Evolutionary conservation across 1,140 invertebrate species (phyloP).

Genomic region (Eufriesea mexicana): DNA sequence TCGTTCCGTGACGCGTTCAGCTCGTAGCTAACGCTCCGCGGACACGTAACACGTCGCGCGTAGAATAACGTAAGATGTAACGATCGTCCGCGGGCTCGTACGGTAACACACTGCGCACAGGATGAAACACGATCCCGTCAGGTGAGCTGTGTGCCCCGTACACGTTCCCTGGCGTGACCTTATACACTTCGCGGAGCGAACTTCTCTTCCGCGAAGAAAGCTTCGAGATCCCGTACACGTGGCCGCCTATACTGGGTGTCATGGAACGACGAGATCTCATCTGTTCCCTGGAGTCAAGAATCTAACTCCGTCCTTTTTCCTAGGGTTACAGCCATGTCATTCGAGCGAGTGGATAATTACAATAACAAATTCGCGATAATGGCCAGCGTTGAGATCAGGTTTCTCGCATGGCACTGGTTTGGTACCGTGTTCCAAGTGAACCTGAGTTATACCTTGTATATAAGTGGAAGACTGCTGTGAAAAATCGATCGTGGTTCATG

Average conservation of each 20-base stretch:
- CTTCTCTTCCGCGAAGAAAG: slow-evolving; percentile 49
- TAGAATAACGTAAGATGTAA: slow-evolving; percentile 43
- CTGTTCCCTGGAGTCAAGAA: too few relatives aligned
- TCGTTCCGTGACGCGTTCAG: slow-evolving; percentile 22
- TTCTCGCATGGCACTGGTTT: neutral
- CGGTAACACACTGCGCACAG: slow-evolving; percentile 20
- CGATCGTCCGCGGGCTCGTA: slow-evolving; percentile 6
- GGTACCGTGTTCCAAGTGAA: neutral
- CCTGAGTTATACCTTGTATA: too few relatives aligned
- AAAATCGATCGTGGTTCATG: too few relatives aligned
- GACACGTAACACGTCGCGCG: slow-evolving; percentile 42
- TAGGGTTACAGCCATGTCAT: neutral
- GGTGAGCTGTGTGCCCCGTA: slow-evolving; percentile 43
- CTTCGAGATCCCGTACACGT: slow-evolving; percentile 14
- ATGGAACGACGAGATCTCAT: neutral
- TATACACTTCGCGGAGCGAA: slow-evolving; percentile 33
- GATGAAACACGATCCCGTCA: slow-evolving; percentile 55
- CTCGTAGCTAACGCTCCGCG: slow-evolving; percentile 2
- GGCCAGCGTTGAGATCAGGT: neutral
- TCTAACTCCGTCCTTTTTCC: too few relatives aligned
- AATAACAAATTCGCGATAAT: neutral
- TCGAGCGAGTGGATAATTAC: neutral
- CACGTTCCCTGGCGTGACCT: slow-evolving; percentile 40
- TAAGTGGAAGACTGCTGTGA: too few relatives aligned
- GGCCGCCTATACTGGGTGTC: neutral